These are phyloP conservation scores for Hermetia illucens DNA, from an alignment of 1,140 invertebrate genomes.

Conservation along the genomic window DNA sequence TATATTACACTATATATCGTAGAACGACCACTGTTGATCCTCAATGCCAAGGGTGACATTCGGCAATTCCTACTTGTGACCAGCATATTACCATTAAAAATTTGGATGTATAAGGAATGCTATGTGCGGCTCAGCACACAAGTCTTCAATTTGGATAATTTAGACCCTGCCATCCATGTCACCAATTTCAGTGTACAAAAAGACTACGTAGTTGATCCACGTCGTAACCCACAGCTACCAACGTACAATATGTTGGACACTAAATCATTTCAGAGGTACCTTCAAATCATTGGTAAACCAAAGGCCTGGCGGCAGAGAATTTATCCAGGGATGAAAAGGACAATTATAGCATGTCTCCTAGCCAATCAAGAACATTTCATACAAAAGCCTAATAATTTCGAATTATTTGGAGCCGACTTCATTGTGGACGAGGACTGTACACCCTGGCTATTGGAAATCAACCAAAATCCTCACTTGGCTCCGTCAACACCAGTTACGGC, in stretches of 20 bases:
- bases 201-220: not conserved
- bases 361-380: not conserved
- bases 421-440: slow-evolving; percentile 32
- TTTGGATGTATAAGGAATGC: slow-evolving; percentile 1
- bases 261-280: too few species aligned
- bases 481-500: slow-evolving; percentile 63
- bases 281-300: too few species aligned
- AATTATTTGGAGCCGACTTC: slow-evolving; percentile 2
- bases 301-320: slow-evolving; percentile 1
- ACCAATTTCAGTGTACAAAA: slow-evolving; percentile 2
- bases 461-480: slow-evolving; percentile 38
- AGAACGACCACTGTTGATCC: slow-evolving; percentile 61
- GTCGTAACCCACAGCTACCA: not conserved
- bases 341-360: not conserved
- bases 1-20: not conserved
- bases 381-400: not conserved
- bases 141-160: not conserved
- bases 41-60: slow-evolving; percentile 80
- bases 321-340: slow-evolving; percentile 1
- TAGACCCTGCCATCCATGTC: not conserved
- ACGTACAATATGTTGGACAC: slow-evolving; percentile 1
- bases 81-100: slow-evolving; percentile 34
- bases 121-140: not conserved
- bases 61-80: slow-evolving; percentile 46
- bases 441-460: slow-evolving; percentile 1